These are phyloP conservation scores for Ammodytes marinus DNA, from an alignment of 2,113 vertebrate genomes.

Conservation along the genomic window DNA sequence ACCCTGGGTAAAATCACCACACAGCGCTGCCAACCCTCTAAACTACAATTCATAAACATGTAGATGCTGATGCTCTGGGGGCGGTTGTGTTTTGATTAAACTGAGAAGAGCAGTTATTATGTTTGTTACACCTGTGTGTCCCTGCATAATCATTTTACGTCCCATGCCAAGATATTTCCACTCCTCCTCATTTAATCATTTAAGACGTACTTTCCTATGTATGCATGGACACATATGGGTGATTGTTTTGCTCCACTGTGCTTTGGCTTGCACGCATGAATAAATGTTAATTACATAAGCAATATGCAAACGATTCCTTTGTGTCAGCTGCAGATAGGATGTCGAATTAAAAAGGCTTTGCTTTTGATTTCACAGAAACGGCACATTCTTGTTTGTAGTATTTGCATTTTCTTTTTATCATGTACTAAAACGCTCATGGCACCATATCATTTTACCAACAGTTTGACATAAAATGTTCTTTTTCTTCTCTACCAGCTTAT, in stretches of 20 bases:
- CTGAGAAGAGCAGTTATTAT: slow-evolving; percentile 55
- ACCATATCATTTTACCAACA: slow-evolving; percentile 7
- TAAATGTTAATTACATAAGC: slow-evolving; percentile 65
- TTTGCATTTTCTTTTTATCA: neutral
- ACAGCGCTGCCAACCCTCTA: slow-evolving; percentile 14
- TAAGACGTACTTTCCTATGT: slow-evolving; percentile 29
- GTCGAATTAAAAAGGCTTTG: slow-evolving; percentile 4
- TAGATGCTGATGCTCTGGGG: slow-evolving; percentile 41
- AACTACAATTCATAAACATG: slow-evolving; percentile 54
- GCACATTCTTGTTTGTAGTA: neutral
- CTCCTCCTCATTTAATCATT: slow-evolving; percentile 39
- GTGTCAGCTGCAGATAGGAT: slow-evolving; percentile 34
- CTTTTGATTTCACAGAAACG: neutral
- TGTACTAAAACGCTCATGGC: neutral
- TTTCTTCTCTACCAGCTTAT: slow-evolving; percentile 14
- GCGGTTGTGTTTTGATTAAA: slow-evolving; percentile 65
- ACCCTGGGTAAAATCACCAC: slow-evolving; percentile 14
- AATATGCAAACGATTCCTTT: slow-evolving; percentile 29
- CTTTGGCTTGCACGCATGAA: slow-evolving; percentile 16
- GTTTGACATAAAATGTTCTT: slow-evolving; percentile 6
- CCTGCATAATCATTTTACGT: slow-evolving; percentile 59
- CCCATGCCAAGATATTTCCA: slow-evolving; percentile 25
- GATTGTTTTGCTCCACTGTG: slow-evolving; percentile 60
- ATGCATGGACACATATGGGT: slow-evolving; percentile 31
- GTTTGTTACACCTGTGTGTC: slow-evolving; percentile 65